phyloP scores from a whole-genome alignment of 2,888 invertebrate genomes.

The Eristalinus aeneus region DNA sequence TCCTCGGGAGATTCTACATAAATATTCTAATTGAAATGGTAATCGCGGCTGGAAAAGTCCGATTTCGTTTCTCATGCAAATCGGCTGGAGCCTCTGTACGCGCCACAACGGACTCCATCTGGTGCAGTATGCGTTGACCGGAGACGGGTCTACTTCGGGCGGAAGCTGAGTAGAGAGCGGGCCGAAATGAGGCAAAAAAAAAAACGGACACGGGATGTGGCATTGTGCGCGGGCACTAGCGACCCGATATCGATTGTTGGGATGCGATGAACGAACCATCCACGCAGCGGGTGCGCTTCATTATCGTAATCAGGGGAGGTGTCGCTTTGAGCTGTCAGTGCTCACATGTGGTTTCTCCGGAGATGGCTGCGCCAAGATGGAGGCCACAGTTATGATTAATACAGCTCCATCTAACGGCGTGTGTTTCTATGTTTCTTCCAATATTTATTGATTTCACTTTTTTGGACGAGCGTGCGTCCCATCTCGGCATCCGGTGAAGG shows the following conservation, averaged over 20 bases:
- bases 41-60: conserved; percentile 36
- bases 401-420: conserved; percentile 12
- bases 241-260: conserved; percentile 59
- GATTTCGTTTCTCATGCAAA: conserved; percentile 62
- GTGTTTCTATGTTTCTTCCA: conserved; percentile 16
- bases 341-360: conserved; percentile 21
- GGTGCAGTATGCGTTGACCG: conserved; percentile 25
- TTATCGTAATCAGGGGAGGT: conserved; percentile 57
- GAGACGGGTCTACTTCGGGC: too few relatives aligned
- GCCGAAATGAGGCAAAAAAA: neutral
- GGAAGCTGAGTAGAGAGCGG: conserved; percentile 47
- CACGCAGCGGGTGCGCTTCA: conserved; percentile 59
- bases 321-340: conserved; percentile 55
- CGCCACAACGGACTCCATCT: conserved; percentile 7
- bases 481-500: conserved; percentile 38
- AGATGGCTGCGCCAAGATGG: neutral
- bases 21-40: conserved; percentile 66
- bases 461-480: conserved; percentile 17
- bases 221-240: conserved; percentile 16
- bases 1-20: conserved; percentile 49
- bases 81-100: neutral
- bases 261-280: conserved; percentile 62
- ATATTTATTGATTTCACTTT: conserved; percentile 47
- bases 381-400: conserved; percentile 40
- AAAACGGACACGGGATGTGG: conserved; percentile 20